Base-by-base conservation (phyloP, 2,797 vertebrate species). In the Craterocephalus amniculus region DNA sequence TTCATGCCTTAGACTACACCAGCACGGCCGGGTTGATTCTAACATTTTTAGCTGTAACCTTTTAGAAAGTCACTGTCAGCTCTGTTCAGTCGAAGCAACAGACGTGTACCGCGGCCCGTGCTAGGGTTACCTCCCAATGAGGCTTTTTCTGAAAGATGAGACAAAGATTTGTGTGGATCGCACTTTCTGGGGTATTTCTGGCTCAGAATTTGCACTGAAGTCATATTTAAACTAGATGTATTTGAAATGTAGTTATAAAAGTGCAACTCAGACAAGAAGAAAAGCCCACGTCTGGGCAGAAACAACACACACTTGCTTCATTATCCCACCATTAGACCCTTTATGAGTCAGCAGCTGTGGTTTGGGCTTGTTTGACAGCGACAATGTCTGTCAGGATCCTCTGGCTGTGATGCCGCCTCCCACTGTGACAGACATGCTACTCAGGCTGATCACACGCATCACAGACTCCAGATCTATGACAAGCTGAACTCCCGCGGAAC, bases 401-500 rank as follows among this genome's bases (percentile, higher is more conserved):
- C 45, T 69, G 74, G 64, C 72, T 75, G 79, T 68, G 76, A 78
- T 60, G 72, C 36, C 4, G 7, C 67, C 70, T 71, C 76, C 49
- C 24, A 69, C 83, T 84, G 80, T 16, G 86, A 51, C 54, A 81
- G 74, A 79, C 74, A 74, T 29, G 62, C 14, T 57, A 71, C 80
- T 72, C 66, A 58, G 76, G 73, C 83, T 82, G 75, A 84, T 87
- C 72, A 73, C 76, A 83, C 70, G 72, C 87, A 76, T 71, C 78
- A 43, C 64, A 51, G 62, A 65, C 35, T 49, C 45, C 70, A 48
- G 10, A 75, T 56, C 49, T 24, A 36, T 51, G 52, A 65, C 1
- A 38, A 35, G 9, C 7, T 65, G 40, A 64, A 59, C 60, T 67
- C 54, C 24, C 38, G 64, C 22, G 6, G 9, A 11, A 61, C 36